Base-by-base conservation (phyloP, 2,797 vertebrate species). In the Florisuga fusca region DNA sequence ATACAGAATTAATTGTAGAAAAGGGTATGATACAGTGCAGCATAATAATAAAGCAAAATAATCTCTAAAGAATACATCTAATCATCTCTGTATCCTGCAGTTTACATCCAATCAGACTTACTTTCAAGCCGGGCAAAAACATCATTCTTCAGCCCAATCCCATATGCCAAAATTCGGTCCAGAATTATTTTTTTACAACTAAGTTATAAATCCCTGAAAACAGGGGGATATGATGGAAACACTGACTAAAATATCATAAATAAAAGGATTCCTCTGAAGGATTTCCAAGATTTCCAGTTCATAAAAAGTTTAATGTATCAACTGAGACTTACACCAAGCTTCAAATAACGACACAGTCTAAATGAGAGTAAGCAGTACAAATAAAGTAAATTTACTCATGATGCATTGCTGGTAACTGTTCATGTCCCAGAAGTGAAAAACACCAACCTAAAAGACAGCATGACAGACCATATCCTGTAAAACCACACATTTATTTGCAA, bases 251-350 rank as follows among this genome's bases (percentile, higher is more conserved):
- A 84, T 91, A 94, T 95, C 85, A 95, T 97, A 97, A 98, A 97
- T 97, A 96, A 93, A 96, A 96, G 45, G 51, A 59, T 96, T 94
- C 81, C 75, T 96, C 94, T 97, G 95, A 97, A 97, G 77, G 75
- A 96, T 96, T 96, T 97, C 96, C 96, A 98, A 97, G 84, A 95
- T 95, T 95, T 97, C 90, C 90, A 97, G 96, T 96, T 97, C 96
- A 97, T 96, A 96, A 96, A 96, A 97, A 90, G 93, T 97, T 97
- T 97, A 96, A 97, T 78, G 74, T 95, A 98, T 97, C 97, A 96
- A 29, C 76, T 96, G 93, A 97, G 95, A 96, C 69, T 96, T 95
- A 84, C 61, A 95, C 58, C 66, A 94, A 97, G 96, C 95, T 93
- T 96, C 93, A 96, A 93, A 89, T 89, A 94, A 97, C 62, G 64